Base-by-base conservation (phyloP, 2,113 vertebrate species). In the Leucopsar rothschildi region DNA sequence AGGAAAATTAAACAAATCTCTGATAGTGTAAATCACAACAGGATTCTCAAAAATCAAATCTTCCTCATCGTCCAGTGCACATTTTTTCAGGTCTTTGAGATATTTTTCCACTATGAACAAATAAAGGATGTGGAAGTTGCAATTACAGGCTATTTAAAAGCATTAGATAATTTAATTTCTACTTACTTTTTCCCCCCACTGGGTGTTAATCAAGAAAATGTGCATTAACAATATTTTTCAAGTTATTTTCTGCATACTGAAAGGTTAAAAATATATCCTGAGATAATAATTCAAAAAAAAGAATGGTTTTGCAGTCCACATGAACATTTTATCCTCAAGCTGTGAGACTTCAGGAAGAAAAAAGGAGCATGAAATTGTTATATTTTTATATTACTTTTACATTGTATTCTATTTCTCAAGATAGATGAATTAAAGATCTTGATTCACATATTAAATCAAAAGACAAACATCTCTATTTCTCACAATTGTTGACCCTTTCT, bases 401-500 rank as follows among this genome's bases (percentile, higher is more conserved):
- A 19, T 52, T 59, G 16, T 66, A 42, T n/a, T 59, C 15, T 0
- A 12, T 59, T 44, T 77, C 22, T 10, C n/a, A 31, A 17, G 5
- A 31, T 15, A 11, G 21, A 25, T 3, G 0, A 11, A 31, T 28
- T 35, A 33, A 13, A 73, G 15, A 6, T 56, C 7, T 22, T 22
- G 11, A 52, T 21, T 29, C 10, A 19, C 1, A 2, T 23, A 12
- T 57, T 40, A 33, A 49, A 88, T 39, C 2, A 44, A 24, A 59
- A 53, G 29, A 45, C 4, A 57, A 13, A 25, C 42, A 31, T 6
- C 40, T 7, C 2, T 39, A 35, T 52, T 82, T 86, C 10, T 82
- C 5, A 21, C 37, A 0, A 10, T 10, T 53, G 12, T 49, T 61
- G 1, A 40, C 15, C 3, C 3, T 65, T 82, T n/a, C 3, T 53